phyloP scores from a whole-genome alignment of 2,888 invertebrate species.

The Parascotia fuliginaria region DNA sequence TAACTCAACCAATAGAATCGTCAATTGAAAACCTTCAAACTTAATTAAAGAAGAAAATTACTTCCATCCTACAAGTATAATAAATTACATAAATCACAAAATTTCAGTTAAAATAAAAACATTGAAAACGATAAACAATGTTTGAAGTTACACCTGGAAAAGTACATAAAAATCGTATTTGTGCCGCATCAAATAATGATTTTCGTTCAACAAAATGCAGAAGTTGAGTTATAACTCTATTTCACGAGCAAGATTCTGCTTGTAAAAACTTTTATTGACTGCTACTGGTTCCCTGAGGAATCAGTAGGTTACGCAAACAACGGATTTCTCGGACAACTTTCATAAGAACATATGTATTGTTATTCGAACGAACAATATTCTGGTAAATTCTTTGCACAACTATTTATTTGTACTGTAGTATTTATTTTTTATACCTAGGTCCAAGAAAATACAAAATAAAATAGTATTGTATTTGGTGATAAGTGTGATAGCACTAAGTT shows the following conservation, averaged over 20 bases:
- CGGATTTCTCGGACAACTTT: constrained; percentile 26
- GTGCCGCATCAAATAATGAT: constrained; percentile 33
- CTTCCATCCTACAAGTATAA: not conserved
- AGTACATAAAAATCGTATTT: constrained; percentile 27
- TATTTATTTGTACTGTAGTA: not conserved
- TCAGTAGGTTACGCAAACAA: constrained; percentile 25
- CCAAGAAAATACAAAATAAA: too few species aligned
- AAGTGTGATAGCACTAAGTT: too few species aligned
- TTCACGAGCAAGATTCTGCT: constrained; percentile 22
- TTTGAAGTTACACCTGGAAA: constrained; percentile 8
- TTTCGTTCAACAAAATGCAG: constrained; percentile 25
- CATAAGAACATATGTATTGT: not conserved
- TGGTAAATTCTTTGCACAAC: not conserved
- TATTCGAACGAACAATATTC: not conserved
- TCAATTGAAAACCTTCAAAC: not conserved
- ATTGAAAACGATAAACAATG: constrained; percentile 22
- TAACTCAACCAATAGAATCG: constrained; percentile 13
- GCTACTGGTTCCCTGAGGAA: constrained; percentile 29
- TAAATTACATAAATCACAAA: not conserved
- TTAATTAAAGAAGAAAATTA: not conserved
- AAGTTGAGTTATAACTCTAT: constrained; percentile 37
- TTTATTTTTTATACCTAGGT: not conserved
- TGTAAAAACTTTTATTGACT: constrained; percentile 57
- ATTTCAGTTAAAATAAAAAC: not conserved
- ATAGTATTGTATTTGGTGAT: too few species aligned